Base-by-base conservation (phyloP, 2,113 vertebrate species). In the Mobula birostris region DNA sequence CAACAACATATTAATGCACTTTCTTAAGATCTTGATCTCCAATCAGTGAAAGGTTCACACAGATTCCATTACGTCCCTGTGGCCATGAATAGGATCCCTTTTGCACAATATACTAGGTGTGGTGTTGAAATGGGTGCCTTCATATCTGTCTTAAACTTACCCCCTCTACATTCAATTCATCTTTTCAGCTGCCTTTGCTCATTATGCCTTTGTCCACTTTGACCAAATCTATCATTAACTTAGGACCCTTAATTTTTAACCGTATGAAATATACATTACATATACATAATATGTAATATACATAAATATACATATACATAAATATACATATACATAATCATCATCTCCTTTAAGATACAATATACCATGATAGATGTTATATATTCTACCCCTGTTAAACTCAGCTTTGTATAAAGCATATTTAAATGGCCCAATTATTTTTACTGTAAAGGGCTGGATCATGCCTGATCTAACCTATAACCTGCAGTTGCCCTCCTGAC, bases 1-100 rank as follows among this genome's bases (percentile, higher is more conserved):
- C 61, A 63, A 90, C 85, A 90, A 90, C 85, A 68, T 29, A 90
- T 90, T 90, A 90, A 90, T 90, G 85, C 85, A 90, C 85, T 90
- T 90, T 27, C 61, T 19, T 68, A 68, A 90, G 85, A 90, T 90
- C 85, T 68, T 90, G 85, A 90, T 90, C 58, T 90, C 61, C 85
- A 90, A 90, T 90, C 85, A 90, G 32, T 90, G 85, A 90, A 90
- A 66, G 61, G 85, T 90, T 66, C 85, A 90, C 85, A 90, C 66
- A 66, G 85, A 66, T 17, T 90, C 85, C 8, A 66, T 90, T 90
- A 90, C 85, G 66, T 66, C 85, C 85, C 85, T 66, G 61, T 90
- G 85, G 85, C 66, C 29, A 90, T 90, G 85, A 90, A 90, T 66
- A 90, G 85, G 66, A 90, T 90, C 85, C 66, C 85, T 88, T 63